These are phyloP conservation scores for Phalacrocorax pelagicus DNA, from an alignment of 2,113 vertebrate genomes.

Conservation along the genomic window DNA sequence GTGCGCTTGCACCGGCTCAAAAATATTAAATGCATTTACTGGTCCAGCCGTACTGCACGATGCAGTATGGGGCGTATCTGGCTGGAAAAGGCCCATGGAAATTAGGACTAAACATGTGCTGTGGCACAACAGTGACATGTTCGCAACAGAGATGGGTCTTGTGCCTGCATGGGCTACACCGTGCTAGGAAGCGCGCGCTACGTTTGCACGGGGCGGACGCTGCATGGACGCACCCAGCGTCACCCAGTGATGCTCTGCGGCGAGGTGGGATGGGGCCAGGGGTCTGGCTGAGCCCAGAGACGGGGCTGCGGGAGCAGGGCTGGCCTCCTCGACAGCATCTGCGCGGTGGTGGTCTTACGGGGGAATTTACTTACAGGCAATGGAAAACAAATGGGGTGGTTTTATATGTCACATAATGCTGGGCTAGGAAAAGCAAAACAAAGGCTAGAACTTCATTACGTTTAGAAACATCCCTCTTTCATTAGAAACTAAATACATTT, in stretches of 20 bases:
- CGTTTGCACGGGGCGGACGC: neutral
- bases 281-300: neutral
- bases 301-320: neutral
- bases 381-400: slow-evolving; percentile 24
- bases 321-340: neutral
- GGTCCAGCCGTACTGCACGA: neutral
- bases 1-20: neutral
- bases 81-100: neutral
- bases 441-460: slow-evolving; percentile 20
- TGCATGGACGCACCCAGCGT: neutral
- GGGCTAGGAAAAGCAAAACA: slow-evolving; percentile 31
- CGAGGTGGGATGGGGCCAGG: neutral
- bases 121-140: neutral
- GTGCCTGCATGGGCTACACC: neutral
- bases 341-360: slow-evolving; percentile 25
- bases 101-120: neutral
- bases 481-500: slow-evolving; percentile 26
- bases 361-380: slow-evolving; percentile 23
- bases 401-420: neutral
- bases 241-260: neutral
- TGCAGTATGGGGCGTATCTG: neutral
- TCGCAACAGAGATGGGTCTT: neutral
- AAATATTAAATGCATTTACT: neutral
- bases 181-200: neutral
- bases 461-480: slow-evolving; percentile 21